phyloP scores from a whole-genome alignment of 1,140 invertebrate species.

The Drosophila rhopaloa region DNA sequence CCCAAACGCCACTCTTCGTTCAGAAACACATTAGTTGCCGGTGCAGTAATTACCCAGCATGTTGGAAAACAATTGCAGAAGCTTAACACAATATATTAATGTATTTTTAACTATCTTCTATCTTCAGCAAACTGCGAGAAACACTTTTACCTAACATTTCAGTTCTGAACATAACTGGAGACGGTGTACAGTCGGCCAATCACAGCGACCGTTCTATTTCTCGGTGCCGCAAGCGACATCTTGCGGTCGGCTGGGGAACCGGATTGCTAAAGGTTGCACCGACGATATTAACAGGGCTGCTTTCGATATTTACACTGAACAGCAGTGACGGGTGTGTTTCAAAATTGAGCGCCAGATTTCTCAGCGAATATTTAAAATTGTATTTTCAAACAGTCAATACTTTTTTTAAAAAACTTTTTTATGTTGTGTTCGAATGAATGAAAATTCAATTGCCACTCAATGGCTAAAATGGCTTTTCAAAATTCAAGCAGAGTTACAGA shows the following conservation, averaged over 20 bases:
- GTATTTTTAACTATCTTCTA: constrained; percentile 76
- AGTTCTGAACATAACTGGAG: constrained; percentile 58
- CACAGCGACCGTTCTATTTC: constrained; percentile 69
- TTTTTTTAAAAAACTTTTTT: no score
- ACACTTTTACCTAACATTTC: constrained; percentile 78
- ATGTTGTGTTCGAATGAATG: no score
- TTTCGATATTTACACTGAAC: constrained; percentile 14
- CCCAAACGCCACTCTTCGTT: constrained; percentile 10
- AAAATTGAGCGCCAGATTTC: constrained; percentile 16
- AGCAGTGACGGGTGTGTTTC: constrained; percentile 9
- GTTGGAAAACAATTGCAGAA: constrained; percentile 43
- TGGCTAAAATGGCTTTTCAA: no score
- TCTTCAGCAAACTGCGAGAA: constrained; percentile 60
- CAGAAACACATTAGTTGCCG: constrained; percentile 20
- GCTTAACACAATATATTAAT: constrained; percentile 54
- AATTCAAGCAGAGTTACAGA: no score
- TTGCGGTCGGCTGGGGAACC: constrained; percentile 53
- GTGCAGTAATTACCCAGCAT: constrained; percentile 41
- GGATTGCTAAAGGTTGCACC: constrained; percentile 38
- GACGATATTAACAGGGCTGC: constrained; percentile 30
- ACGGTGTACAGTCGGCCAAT: constrained; percentile 77
- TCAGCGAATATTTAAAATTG: no score
- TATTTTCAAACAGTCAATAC: no score
- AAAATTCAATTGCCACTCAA: no score
- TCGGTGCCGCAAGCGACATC: constrained; percentile 58